Evolutionary conservation across 2,888 invertebrate genomes (phyloP).

Genomic region (Calliscelio sp.): DNA sequence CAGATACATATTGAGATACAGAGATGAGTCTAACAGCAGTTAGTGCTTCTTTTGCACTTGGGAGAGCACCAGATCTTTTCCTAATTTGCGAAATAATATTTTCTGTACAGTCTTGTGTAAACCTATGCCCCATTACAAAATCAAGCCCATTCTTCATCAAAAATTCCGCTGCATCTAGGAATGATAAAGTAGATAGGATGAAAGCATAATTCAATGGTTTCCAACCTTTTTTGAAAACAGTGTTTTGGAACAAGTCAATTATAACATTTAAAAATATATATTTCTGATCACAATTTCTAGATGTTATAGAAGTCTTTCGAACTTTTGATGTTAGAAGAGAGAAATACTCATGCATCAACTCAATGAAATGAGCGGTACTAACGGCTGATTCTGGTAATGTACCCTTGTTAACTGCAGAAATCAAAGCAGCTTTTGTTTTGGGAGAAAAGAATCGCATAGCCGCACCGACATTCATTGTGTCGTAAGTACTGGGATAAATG

Average conservation of each 20-base stretch:
- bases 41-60: slow-evolving; percentile 12
- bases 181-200: slow-evolving; percentile 23
- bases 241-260: slow-evolving; percentile 32
- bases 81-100: slow-evolving; percentile 30
- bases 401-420: slow-evolving; percentile 20
- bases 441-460: slow-evolving; percentile 45
- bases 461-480: slow-evolving; percentile 53
- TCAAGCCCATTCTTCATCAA: slow-evolving; percentile 38
- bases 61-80: slow-evolving; percentile 7
- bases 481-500: slow-evolving; percentile 42
- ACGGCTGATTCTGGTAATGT: slow-evolving; percentile 25
- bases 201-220: slow-evolving; percentile 38
- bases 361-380: slow-evolving; percentile 36
- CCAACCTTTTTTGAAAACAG: slow-evolving; percentile 15
- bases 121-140: slow-evolving; percentile 31
- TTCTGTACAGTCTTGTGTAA: slow-evolving; percentile 32
- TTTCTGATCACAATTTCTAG: slow-evolving; percentile 33
- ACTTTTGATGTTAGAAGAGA: too few species aligned
- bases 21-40: slow-evolving; percentile 8
- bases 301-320: slow-evolving; percentile 33
- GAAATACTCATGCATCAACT: too few species aligned
- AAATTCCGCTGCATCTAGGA: slow-evolving; percentile 22
- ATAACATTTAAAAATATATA: slow-evolving; percentile 38
- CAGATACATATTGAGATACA: slow-evolving; percentile 22
- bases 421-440: slow-evolving; percentile 45